These are phyloP conservation scores for Mungos mungo DNA, from an alignment of 2,113 vertebrate genomes.

Conservation along the genomic window DNA sequence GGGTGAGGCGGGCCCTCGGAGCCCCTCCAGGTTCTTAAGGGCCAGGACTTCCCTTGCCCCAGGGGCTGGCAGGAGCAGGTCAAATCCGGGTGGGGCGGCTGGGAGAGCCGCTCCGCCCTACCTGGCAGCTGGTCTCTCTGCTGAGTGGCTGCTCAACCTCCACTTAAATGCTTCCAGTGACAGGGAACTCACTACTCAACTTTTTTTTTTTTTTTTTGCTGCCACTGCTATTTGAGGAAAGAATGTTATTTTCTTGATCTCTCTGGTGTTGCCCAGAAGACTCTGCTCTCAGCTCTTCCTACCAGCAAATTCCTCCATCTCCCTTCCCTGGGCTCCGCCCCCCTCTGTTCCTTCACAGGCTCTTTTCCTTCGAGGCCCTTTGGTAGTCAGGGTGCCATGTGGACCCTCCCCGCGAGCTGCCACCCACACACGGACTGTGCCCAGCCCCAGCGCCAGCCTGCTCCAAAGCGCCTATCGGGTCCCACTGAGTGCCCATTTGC, in stretches of 20 bases:
- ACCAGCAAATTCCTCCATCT: neutral
- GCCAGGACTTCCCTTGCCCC: neutral
- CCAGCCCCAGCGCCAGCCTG: neutral
- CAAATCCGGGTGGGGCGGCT: neutral
- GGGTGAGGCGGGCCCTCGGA: neutral
- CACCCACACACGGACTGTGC: rapidly evolving
- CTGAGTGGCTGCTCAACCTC: neutral
- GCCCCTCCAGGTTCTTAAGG: neutral
- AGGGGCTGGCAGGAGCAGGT: neutral
- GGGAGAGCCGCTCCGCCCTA: too few species aligned
- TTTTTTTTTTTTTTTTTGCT: neutral
- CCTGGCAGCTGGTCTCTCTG: neutral
- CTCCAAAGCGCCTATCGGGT: neutral
- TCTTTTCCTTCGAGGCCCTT: neutral
- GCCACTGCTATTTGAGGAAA: neutral
- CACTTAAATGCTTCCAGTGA: neutral
- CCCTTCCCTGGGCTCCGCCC: neutral
- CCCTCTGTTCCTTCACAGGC: neutral
- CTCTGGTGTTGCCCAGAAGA: neutral
- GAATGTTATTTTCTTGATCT: neutral
- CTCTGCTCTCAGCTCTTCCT: neutral
- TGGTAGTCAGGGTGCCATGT: neutral
- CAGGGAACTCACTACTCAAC: neutral
- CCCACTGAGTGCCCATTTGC: neutral
- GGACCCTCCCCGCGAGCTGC: neutral